phyloP scores from a whole-genome alignment of 2,888 invertebrate species.

The Megalurothrips usitatus region DNA sequence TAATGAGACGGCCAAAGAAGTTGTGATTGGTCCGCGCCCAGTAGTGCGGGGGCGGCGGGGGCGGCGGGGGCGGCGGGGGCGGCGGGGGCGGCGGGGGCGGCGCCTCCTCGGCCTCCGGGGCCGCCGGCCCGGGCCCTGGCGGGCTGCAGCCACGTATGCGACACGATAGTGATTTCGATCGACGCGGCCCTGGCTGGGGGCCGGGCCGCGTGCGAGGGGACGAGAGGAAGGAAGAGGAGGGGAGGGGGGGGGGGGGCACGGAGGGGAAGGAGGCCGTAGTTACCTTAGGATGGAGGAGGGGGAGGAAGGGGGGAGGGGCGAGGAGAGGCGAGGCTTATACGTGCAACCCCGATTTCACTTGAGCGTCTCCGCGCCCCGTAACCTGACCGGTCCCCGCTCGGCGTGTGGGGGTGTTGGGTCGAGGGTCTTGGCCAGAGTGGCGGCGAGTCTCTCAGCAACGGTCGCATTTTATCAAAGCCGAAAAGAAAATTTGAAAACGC shows the following conservation, averaged over 20 bases:
- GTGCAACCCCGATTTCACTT: too few relatives aligned
- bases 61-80: background rate
- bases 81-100: background rate
- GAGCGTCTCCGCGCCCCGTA: too few relatives aligned
- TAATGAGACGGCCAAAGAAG: constrained; percentile 22
- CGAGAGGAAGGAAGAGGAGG: background rate
- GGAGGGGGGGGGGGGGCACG: background rate
- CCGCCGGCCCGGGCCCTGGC: background rate
- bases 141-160: background rate
- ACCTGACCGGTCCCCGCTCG: too few relatives aligned
- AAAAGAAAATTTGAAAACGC: too few relatives aligned
- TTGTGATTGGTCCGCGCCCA: background rate
- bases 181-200: background rate
- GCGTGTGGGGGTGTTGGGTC: too few relatives aligned
- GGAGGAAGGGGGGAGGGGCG: background rate
- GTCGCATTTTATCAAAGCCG: too few relatives aligned
- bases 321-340: background rate
- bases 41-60: background rate
- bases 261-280: constrained; percentile 9
- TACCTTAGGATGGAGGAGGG: background rate
- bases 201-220: too few relatives aligned
- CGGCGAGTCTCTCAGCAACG: too few relatives aligned
- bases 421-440: too few relatives aligned
- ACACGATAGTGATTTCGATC: constrained; percentile 19
- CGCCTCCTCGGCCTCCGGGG: too few relatives aligned